Evolutionary conservation across 2,113 vertebrate species (phyloP).

Genomic region (Benitochromis conjunctus): DNA sequence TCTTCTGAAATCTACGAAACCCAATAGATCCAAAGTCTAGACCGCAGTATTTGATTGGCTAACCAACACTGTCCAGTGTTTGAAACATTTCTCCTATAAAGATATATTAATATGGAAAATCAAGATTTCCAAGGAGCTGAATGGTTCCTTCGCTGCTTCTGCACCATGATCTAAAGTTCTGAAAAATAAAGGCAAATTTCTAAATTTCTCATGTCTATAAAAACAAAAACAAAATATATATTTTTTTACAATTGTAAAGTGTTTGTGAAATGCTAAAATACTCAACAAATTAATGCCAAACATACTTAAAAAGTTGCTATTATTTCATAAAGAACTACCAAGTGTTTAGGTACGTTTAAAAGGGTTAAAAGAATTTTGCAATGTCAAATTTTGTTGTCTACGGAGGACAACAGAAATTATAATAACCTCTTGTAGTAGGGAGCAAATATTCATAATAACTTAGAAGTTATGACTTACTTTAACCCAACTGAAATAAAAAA

Average conservation of each 20-base stretch:
- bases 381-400: background rate
- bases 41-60: background rate
- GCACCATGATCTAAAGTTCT: background rate
- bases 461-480: background rate
- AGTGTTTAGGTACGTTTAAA: too few species aligned
- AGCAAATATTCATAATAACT: background rate
- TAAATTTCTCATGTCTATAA: background rate
- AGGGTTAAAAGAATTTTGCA: background rate
- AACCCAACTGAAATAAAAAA: background rate
- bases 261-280: background rate
- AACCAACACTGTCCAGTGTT: background rate
- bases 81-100: background rate
- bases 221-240: background rate
- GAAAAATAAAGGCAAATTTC: background rate
- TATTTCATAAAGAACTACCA: background rate
- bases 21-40: background rate
- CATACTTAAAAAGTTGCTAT: background rate
- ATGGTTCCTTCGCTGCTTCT: background rate
- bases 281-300: background rate
- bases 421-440: background rate
- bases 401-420: background rate
- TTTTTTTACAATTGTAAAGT: background rate
- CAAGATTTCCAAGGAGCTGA: fast-evolving
- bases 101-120: background rate
- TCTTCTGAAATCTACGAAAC: background rate